Evolutionary conservation across 2,113 vertebrate species (phyloP), one percentile per base, ranked within the genome.

Genomic region (Microcebus griseorufus): DNA sequence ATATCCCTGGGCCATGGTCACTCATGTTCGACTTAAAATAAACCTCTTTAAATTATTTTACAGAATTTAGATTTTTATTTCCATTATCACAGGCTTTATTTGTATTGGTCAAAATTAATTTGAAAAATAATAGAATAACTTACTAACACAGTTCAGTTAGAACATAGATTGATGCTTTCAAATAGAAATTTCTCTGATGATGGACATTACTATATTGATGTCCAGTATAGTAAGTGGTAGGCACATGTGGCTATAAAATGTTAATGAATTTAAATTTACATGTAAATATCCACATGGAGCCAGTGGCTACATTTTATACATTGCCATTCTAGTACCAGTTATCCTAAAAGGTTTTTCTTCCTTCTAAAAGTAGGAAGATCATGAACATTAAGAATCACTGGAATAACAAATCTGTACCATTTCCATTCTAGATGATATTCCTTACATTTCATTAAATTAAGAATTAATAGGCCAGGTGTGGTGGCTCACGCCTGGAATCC

Each of bases 391-490:
- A 65, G 18, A 93, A 89, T 72, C 78, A 55, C 4, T 48, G 42
- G 12, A 75, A 42, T n/a, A 9, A 22, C 39, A 84, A 67, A 85
- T 75, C 32, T 81, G 20, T 45, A 81, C 42, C 29, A 91, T 82
- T 95, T 91, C 48, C 13, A 93, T 67, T 87, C 65, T 48, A 86
- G 75, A 51, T 73, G n/a, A 64, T 4, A 86, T 34, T 70, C 72
- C 93, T 95, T 93, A 14, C 25, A 65, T 62, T 37, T 80, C 34
- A 73, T 92, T 87, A 89, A 83, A 64, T 69, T 79, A 78, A 90
- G 51, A 93, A 62, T 45, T 45, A 45, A 45, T 45, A 48, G 45
- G 45, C 48, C 48, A 11, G 48, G 48, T 48, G 48, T 2, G 48
- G 48, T 48, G 48, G 48, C 48, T 48, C 48, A 48, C 48, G 48